Base-by-base conservation (phyloP, 2,888 invertebrate species). In the Cataglyphis rosenhaueri region DNA sequence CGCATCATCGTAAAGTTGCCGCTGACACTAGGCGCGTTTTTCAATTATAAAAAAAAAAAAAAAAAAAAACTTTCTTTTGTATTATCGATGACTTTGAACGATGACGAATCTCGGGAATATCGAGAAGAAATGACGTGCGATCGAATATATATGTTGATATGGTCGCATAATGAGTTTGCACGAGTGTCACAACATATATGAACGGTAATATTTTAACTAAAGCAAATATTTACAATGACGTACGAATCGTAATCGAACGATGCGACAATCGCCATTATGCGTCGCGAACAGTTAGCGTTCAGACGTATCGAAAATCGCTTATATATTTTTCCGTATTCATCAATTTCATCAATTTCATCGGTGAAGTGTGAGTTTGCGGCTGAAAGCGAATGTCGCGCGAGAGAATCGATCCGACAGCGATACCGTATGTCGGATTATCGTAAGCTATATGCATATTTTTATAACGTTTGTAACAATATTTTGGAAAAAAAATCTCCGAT, bases 211-310 rank as follows among this genome's bases (percentile, higher is more conserved):
- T 9, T 9, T 21, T 38, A 29, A 73, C 44, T 29, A 29, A 29
- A 29, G 12, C 15, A 61, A 74, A 62, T 62, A 32, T 74, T 74
- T 61, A 21, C 32, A 32, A 44, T 38, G 35, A 74, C 18, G 32
- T 21, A 32, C 41, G 73, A 61, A 74, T 61, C 44, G 41, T 15
- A 74, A 61, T 48, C 74, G 62, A 35, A 74, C 62, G 62, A 32
- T 29, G 9, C 29, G 9, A 52, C n/a, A 15, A 35, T 52, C 70
- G 38, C 41, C 55, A 71, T 71, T 41, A 35, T 9, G 38, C 57
- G 57, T 38, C 38, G 38, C 29, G 32, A 29, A 12, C 18, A 35
- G 9, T 73, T 44, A 32, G 15, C n/a, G 18, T 5, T 35, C 15
- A 71, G 35, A 55, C 38, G 35, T 32, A 52, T 48, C 44, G 66